Evolutionary conservation across 2,888 invertebrate species (phyloP).

Genomic region (Boloria euphrosyne): DNA sequence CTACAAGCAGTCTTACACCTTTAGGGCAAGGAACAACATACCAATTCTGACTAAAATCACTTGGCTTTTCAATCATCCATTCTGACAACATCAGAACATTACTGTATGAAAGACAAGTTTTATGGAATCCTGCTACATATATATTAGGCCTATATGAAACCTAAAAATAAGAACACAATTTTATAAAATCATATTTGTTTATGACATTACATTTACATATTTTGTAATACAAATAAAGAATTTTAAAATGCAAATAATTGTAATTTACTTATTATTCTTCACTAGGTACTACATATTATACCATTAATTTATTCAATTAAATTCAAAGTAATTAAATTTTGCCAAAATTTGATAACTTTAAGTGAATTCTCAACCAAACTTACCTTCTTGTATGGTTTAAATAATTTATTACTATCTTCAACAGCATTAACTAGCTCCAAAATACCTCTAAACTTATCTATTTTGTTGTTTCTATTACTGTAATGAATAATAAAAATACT

Average conservation of each 20-base stretch:
- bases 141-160: slow-evolving; percentile 61
- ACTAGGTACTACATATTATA: too few species aligned
- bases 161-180: slow-evolving; percentile 49
- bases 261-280: too few species aligned
- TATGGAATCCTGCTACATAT: slow-evolving; percentile 74
- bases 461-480: slow-evolving; percentile 72
- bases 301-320: too few species aligned
- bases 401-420: slow-evolving; percentile 39
- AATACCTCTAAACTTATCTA: slow-evolving; percentile 80
- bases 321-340: neutral
- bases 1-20: slow-evolving; percentile 91
- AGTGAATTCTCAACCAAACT: neutral
- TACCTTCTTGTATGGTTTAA: slow-evolving; percentile 37
- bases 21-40: slow-evolving; percentile 90
- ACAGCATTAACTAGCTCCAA: slow-evolving; percentile 63
- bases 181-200: too few species aligned
- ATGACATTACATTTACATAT: too few species aligned
- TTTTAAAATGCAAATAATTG: too few species aligned
- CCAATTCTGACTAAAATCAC: slow-evolving; percentile 88
- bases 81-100: slow-evolving; percentile 93
- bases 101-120: slow-evolving; percentile 55
- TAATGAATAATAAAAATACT: slow-evolving; percentile 43
- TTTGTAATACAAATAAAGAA: too few species aligned
- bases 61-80: slow-evolving; percentile 94
- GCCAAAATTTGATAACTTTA: neutral